These are phyloP conservation scores for Zonitis immaculata DNA, from an alignment of 2,888 invertebrate genomes.

Conservation along the genomic window DNA sequence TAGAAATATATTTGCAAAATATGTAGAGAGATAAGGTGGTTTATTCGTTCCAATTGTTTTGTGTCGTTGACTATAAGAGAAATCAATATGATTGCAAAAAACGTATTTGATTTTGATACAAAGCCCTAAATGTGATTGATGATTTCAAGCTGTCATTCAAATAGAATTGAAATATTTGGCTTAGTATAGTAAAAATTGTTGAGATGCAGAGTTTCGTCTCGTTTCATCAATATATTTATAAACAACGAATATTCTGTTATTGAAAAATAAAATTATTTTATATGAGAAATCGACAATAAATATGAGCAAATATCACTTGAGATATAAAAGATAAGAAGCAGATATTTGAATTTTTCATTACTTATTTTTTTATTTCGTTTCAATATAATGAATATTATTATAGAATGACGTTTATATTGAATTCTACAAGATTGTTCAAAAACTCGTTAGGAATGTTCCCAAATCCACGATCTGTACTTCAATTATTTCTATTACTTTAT, in stretches of 20 bases:
- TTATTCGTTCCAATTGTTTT: no score
- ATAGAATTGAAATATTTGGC: conserved; percentile 13
- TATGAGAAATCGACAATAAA: no score
- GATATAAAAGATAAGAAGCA: neutral
- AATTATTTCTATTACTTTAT: neutral
- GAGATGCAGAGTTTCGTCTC: neutral
- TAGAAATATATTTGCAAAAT: neutral
- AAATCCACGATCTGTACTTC: neutral
- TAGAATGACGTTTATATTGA: neutral
- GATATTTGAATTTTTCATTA: neutral
- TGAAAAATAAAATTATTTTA: no score
- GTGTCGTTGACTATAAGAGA: no score
- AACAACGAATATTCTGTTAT: no score
- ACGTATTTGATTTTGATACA: conserved; percentile 12
- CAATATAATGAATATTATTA: neutral
- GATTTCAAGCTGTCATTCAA: conserved; percentile 14
- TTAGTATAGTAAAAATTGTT: conserved; percentile 10
- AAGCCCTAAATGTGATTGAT: conserved; percentile 15
- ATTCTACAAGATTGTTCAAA: neutral
- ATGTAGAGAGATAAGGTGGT: neutral
- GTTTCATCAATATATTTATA: neutral
- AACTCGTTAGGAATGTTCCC: neutral
- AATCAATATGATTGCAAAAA: no score
- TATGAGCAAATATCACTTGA: neutral
- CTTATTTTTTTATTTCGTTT: conserved; percentile 3